Base-by-base conservation (phyloP, 2,113 vertebrate species). In the Myiagra hebetior region DNA sequence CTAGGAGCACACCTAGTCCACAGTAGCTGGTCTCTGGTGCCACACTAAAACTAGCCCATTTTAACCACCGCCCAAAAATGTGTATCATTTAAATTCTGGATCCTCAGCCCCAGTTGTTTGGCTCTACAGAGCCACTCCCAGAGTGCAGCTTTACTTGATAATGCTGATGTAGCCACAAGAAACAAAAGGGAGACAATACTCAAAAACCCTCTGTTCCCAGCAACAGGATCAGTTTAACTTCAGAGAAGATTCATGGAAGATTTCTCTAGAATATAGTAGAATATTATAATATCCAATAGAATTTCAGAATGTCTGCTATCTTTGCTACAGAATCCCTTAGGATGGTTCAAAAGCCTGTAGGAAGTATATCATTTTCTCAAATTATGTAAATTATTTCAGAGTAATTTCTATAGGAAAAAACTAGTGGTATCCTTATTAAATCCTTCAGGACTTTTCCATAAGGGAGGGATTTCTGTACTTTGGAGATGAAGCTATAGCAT, bases 341-440 rank as follows among this genome's bases (percentile, higher is more conserved):
- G 91, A 87, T 60, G 80, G 55, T 83, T 96, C 89, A 94, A 85
- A 97, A 96, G 63, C 35, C 60, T 92, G 85, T 75, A 92, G 59
- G 94, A 85, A 96, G 89, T 92, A 87, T 75, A 88, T 94, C 0
- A 96, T 96, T 97, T 93, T 60, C 93, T 79, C 91, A 91, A 95
- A 93, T 97, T 96, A 97, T 97, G 96, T 81, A 96, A 97, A 97
- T 97, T 87, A 96, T 92, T 94, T 97, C 95, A 26, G 91, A 88
- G 88, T 95, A 95, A 97, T 97, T 97, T 96, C 94, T 96, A 88
- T 96, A 97, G 95, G 94, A 97, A 96, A 95, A 96, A 95, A 95
- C 94, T 97, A 63, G 79, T 96, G 83, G 85, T 94, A 95, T 93
- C 91, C 92, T 94, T 95, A 93, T 96, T 97, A 97, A 97, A 95